Base-by-base conservation (phyloP, 2,888 invertebrate genomes). In the Cerastis rubricosa region DNA sequence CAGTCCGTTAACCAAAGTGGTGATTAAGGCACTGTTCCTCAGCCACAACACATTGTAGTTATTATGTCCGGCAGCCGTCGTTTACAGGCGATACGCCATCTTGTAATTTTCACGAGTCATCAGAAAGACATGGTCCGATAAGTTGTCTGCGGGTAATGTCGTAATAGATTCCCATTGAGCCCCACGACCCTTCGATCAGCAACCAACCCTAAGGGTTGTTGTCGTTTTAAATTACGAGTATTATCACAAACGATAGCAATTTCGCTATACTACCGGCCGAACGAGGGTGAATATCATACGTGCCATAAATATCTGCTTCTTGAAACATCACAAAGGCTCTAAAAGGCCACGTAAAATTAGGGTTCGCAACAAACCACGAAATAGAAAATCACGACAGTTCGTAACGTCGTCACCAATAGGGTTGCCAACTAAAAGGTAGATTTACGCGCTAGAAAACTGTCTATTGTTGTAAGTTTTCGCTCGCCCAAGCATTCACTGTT, bases 391-490 rank as follows among this genome's bases (percentile, higher is more conserved):
- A 84, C 71, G 66, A 63, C 74, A 70, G 72, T 72, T 72, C 74
- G 80, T 77, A 72, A 75, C 70, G 70, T 80, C 80, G 63, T 80
- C 80, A 80, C 75, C 81, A 84, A 86, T 84, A 84, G 80, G 82
- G 82, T 71, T 89, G 83, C 83, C 85, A 71, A 80, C 82, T 61
- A 76, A 88, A 83, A 87, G 73, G 83, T 78, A 78, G 87, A 90
- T 89, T 90, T 87, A 88, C 88, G 88, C 88, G 84, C 80, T 86
- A 89, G 89, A 66, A 90, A 89, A 90, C 86, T 91, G 89, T 89
- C 91, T 89, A 91, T 92, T 92, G 91, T 91, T 91, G 88, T 90
- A 92, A 92, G 89, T 92, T 91, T 89, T 90, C 90, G 85, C 90
- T 89, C 90, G 88, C 86, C 88, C 85, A 86, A 89, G 89, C 90